These are phyloP conservation scores for Lasius fuliginosus DNA, from an alignment of 2,888 invertebrate species.

Conservation along the genomic window DNA sequence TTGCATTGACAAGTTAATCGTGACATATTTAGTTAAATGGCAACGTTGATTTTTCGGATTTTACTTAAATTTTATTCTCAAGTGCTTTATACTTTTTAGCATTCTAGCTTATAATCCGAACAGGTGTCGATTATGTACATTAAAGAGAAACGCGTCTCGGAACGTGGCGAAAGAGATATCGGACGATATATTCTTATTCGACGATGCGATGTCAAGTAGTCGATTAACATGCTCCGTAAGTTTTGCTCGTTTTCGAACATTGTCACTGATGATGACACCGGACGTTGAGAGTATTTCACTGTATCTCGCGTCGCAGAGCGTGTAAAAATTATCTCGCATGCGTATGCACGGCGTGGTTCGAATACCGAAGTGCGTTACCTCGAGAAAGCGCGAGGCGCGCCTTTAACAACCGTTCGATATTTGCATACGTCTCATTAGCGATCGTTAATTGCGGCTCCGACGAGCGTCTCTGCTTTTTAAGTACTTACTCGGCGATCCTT, in stretches of 20 bases:
- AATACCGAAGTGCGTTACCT: slow-evolving; percentile 4
- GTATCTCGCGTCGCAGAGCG: slow-evolving; percentile 5
- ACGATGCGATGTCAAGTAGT: background rate
- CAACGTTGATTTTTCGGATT: background rate
- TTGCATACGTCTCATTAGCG: slow-evolving; percentile 78
- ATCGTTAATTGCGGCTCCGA: slow-evolving; percentile 74
- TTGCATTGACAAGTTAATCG: background rate
- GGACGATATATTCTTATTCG: slow-evolving; percentile 14
- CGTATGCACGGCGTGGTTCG: slow-evolving; percentile 12
- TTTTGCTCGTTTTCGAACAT: slow-evolving; percentile 25
- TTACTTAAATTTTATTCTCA: background rate
- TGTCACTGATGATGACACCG: slow-evolving; percentile 5
- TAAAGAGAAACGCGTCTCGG: background rate
- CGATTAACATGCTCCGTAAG: background rate
- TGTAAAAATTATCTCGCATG: slow-evolving; percentile 28
- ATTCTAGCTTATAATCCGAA: background rate
- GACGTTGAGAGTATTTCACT: background rate
- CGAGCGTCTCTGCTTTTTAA: slow-evolving; percentile 59
- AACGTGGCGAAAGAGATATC: background rate
- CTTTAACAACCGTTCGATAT: slow-evolving; percentile 71
- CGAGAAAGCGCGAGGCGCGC: slow-evolving; percentile 48
- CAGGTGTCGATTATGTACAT: no score
- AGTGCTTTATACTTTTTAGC: slow-evolving; percentile 11
- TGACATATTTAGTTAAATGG: background rate
- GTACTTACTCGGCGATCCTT: slow-evolving; percentile 30